Conservation (phyloP, 2,797 vertebrate genomes). For the Sphenodon punctatus region DNA sequence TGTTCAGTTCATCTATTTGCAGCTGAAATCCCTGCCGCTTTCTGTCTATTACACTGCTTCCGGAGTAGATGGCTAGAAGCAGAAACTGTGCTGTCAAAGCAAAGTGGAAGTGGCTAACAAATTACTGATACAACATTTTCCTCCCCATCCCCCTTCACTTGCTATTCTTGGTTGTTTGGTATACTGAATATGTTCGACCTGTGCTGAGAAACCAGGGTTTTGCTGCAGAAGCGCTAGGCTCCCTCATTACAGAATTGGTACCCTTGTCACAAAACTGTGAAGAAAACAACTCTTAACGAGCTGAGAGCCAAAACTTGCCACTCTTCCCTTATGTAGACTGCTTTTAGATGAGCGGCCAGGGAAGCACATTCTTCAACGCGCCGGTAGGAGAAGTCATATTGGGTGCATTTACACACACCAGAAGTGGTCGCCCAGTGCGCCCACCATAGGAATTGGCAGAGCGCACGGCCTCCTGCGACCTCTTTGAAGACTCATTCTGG, state of each 20-base stretch:
- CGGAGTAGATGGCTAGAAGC: conserved; percentile 19
- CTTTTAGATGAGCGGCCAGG: too few species aligned
- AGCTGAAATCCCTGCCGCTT: conserved; percentile 26
- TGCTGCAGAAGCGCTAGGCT: background rate
- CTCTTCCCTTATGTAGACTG: too few species aligned
- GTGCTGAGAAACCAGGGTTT: background rate
- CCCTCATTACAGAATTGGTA: background rate
- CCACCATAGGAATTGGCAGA: too few species aligned
- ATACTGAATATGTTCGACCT: background rate
- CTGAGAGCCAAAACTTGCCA: fast-evolving
- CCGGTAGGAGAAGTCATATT: too few species aligned
- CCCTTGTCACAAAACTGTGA: fast-evolving
- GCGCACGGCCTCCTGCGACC: too few species aligned
- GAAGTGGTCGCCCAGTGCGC: too few species aligned
- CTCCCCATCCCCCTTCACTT: background rate
- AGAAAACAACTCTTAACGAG: background rate
- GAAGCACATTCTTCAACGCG: too few species aligned
- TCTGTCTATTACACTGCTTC: background rate
- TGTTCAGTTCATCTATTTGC: background rate
- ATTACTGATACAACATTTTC: background rate
- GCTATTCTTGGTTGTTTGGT: background rate
- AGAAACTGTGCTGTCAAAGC: conserved; percentile 35
- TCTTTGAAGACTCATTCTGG: too few species aligned
- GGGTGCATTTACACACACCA: too few species aligned
- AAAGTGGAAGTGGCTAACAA: background rate